Base-by-base conservation (phyloP, 2,797 vertebrate genomes). In the Hephaestus fuliginosus region DNA sequence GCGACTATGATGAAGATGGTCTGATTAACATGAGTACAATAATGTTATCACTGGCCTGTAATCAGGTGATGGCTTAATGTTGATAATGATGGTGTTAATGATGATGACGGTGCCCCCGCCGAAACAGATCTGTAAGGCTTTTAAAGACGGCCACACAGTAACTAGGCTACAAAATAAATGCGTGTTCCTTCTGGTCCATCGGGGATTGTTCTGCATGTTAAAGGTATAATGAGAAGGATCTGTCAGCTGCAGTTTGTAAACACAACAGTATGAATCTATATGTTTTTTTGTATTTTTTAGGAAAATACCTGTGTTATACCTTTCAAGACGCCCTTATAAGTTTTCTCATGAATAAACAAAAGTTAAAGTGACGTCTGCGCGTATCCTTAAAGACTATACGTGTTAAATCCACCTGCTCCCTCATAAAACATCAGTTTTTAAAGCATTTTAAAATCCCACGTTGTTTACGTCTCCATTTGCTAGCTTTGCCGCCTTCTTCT, bases 21-120 rank as follows among this genome's bases (percentile, higher is more conserved):
- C 72, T 84, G 89, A 93, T 92, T 91, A 91, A 88, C 77, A 80
- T n/a, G 76, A 75, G 67, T 81, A 74, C 85, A 81, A 87, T 83
- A 87, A 88, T 77, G 86, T 85, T 89, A 90, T 93, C 85, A 46
- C 39, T 77, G 66, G 82, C 64, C 58, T 60, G 70, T 82, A 80
- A 91, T 89, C 85, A 83, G 83, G 33, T 66, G 82, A 81, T 87
- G 78, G 61, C 78, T 80, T 43, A 33, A 70, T 68, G 78, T 62
- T 52, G 77, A 89, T 86, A 84, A 86, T 74, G 77, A 80, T 70
- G 61, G 62, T 39, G 69, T 79, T 85, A 75, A 86, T 64, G 64
- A 68, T 65, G 64, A 79, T 70, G 70, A 63, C 25, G 69, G 60
- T 28, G 51, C 18, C 30, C 61, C 64, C 49, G 65, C 43, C 80